Percentiles rank a stretch among this genome's conserved stretches.
Conservation (phyloP, 2,113 vertebrate species). For the Cryptotis parvus region DNA sequence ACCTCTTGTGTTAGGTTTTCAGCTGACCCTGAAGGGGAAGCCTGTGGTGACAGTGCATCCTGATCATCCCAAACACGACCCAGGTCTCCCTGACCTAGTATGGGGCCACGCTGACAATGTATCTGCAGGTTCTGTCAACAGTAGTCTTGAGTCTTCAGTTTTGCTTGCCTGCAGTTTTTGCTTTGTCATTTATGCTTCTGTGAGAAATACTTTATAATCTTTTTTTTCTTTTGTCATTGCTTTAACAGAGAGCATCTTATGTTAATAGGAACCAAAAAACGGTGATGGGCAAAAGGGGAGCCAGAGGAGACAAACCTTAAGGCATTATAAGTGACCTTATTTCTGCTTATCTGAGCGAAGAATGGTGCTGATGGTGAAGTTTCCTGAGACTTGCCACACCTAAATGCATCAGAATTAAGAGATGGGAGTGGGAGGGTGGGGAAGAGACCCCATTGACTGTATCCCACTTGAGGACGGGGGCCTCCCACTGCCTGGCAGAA, state of each 20-base stretch:
- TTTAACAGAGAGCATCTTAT: conserved; percentile 70
- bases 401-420: conserved; percentile 38
- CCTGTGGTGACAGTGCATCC: neutral
- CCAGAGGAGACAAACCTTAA: conserved; percentile 58
- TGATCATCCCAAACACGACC: neutral
- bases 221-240: conserved; percentile 24
- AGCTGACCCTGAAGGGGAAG: neutral
- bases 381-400: neutral
- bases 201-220: conserved; percentile 58
- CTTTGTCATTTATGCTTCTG: conserved; percentile 64
- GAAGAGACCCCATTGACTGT: accelerated
- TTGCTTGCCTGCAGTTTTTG: conserved; percentile 53
- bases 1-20: neutral
- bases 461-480: neutral
- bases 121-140: neutral
- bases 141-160: neutral
- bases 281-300: conserved; percentile 24
- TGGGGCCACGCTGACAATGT: neutral
- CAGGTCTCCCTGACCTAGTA: neutral
- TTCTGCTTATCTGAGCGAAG: conserved; percentile 75
- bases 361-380: conserved; percentile 58
- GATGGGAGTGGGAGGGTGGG: neutral
- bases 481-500: neutral
- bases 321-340: conserved; percentile 63
- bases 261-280: conserved; percentile 80